Evolutionary conservation across 53 echinoderm and acorn worm species (phyloP), one percentile per base, ranked within the genome.

Genomic region (Zoroaster sp.): DNA sequence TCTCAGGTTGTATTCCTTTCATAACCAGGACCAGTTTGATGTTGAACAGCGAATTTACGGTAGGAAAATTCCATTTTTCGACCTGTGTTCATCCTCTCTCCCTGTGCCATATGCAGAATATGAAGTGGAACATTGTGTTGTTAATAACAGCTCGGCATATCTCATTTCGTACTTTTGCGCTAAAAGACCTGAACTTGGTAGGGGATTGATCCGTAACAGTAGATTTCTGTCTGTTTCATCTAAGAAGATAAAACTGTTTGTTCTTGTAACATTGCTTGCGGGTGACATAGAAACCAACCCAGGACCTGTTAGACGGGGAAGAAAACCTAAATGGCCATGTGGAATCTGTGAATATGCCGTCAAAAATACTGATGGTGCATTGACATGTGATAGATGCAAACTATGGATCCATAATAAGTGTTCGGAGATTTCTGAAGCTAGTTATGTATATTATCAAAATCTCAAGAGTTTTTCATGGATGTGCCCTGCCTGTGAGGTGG

Each of bases 11-110:
- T n/a, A 51, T n/a, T 13, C 46, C 46, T 5, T 46, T 15, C 46
- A 46, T 72, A 35, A 37, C 21, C 2, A 73, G 35, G 1, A 18
- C 35, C 35, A 73, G 13, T 20, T 21, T 10, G 38, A 35, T 73
- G 74, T 7, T 41, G 40, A 41, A 14, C 74, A 73, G 17, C 74
- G n/a, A 10, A 35, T 73, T 73, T 73, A 73, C 74, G 74, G 74
- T 73, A 73, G 74, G 74, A 73, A 17, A 73, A 73, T 73, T 73
- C 74, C 42, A 73, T 73, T 35, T 73, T 73, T 73, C 35, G 74
- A 73, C 74, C n/a, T 73, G 74, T 73, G 17, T 37, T 37, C 35
- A 73, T 39, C 21, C 5, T 73, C 74, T 18, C 15, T 3, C 32
- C 38, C 74, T 21, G 7, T 20, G 35, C 74, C 37, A 21, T 37